These are phyloP conservation scores for Brenthis daphne DNA, from an alignment of 2,888 invertebrate genomes.

Conservation along the genomic window DNA sequence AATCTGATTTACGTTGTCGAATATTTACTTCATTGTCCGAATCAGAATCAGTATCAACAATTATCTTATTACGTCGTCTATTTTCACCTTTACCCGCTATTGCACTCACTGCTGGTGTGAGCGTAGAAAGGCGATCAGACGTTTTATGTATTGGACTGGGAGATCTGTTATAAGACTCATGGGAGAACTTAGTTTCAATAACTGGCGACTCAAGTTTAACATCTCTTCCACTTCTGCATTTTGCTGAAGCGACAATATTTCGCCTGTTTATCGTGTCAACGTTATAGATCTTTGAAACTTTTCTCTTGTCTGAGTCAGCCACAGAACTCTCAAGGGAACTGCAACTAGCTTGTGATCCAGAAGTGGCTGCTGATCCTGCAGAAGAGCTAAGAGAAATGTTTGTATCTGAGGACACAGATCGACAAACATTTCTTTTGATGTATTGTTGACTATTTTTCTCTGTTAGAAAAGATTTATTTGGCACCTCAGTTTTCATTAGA, in stretches of 20 bases:
- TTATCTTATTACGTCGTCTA: slow-evolving; percentile 74
- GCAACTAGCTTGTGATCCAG: slow-evolving; percentile 88
- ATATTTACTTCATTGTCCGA: slow-evolving; percentile 68
- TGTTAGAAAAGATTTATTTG: slow-evolving; percentile 57
- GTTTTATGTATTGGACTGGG: slow-evolving; percentile 74
- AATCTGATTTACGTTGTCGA: slow-evolving; percentile 73
- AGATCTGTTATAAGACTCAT: slow-evolving; percentile 78
- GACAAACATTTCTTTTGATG: slow-evolving; percentile 82
- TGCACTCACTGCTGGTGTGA: slow-evolving; percentile 79
- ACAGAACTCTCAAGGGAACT: slow-evolving; percentile 85
- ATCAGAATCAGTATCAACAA: slow-evolving; percentile 72
- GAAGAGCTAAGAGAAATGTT: slow-evolving; percentile 87
- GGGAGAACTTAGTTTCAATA: slow-evolving; percentile 87
- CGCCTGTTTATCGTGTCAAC: slow-evolving; percentile 93
- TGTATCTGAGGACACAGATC: slow-evolving; percentile 88
- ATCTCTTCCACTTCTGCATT: slow-evolving; percentile 91
- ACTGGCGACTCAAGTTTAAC: slow-evolving; percentile 87
- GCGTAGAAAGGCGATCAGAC: slow-evolving; percentile 81
- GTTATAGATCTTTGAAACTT: slow-evolving; percentile 89
- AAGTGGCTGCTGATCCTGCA: slow-evolving; percentile 87
- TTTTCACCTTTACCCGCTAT: slow-evolving; percentile 77
- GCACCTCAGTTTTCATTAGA: slow-evolving; percentile 70
- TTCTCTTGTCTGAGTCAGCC: slow-evolving; percentile 83
- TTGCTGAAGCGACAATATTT: slow-evolving; percentile 93
- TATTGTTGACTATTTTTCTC: slow-evolving; percentile 69